phyloP scores from a whole-genome alignment of 23 tunicate genomes.

The Halocynthia roretzi region DNA sequence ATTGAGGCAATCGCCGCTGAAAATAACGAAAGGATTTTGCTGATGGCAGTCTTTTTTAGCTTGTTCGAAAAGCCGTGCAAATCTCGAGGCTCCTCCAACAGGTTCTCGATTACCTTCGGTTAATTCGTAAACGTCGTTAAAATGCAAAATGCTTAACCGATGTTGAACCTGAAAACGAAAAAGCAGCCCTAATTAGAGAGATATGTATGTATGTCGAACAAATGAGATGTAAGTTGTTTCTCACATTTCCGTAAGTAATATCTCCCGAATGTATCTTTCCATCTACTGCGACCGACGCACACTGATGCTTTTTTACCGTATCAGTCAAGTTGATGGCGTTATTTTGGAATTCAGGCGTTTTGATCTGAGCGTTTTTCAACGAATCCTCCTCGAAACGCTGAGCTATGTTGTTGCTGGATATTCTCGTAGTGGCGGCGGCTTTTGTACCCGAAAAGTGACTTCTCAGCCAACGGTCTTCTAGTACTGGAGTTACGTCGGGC shows the following conservation, averaged over 20 bases:
- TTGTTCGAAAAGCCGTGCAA: conserved; percentile 9
- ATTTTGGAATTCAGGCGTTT: neutral
- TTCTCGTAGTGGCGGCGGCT: neutral
- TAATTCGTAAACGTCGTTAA: conserved; percentile 94
- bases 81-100: conserved; percentile 78
- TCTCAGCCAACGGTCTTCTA: conserved; percentile 53
- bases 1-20: conserved; percentile 86
- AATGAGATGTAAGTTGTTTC: too few relatives aligned
- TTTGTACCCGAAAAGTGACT: conserved; percentile 44
- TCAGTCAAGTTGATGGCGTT: neutral
- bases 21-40: conserved; percentile 56
- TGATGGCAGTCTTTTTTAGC: conserved; percentile 7
- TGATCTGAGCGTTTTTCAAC: neutral
- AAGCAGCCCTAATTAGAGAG: too few relatives aligned
- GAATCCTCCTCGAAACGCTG: neutral
- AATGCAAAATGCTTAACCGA: conserved; percentile 60
- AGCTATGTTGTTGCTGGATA: neutral
- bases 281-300: too few relatives aligned
- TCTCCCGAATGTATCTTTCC: too few relatives aligned
- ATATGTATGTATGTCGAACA: too few relatives aligned
- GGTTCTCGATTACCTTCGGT: conserved; percentile 52
- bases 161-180: conserved; percentile 21
- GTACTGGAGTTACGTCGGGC: conserved; percentile 36
- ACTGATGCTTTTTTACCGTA: too few relatives aligned
- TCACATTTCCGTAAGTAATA: too few relatives aligned